Evolutionary conservation across 1,140 invertebrate genomes (phyloP), one percentile per base, ranked within the genome.

Genomic region (Stegodyphus mimosarum): DNA sequence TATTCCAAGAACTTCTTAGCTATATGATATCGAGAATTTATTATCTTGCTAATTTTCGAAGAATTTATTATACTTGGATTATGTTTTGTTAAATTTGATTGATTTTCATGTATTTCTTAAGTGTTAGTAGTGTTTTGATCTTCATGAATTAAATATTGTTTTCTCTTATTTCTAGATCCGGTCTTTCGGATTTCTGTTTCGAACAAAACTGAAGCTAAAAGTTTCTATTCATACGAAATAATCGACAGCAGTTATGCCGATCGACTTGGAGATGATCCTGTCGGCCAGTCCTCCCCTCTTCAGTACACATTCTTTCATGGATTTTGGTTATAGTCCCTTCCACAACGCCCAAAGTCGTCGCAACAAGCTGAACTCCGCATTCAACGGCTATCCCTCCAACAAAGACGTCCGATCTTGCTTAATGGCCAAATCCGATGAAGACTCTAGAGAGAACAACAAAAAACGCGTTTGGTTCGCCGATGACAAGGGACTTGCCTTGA

Each of bases 391-490:
- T 10, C 18, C 53, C 55, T 11, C 52, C 9, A 69, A 52, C n/a
- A 48, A 49, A 33, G 72, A 84, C 13, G n/a, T 84, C 6, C n/a
- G 81, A 49, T 76, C 81, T 7, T 72, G 67, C 49, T 33, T 77
- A 11, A 77, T 72, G 66, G 69, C 75, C 11, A 71, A 71, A 90
- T 7, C 86, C 88, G 60, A 91, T 90, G 77, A 91, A 91, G 6
- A 92, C 91, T 6, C 91, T 5, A 66, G 10, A n/a, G 66, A 75
- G 4, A 51, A 53, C 11, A 60, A 90, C 81, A 96, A 96, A 89
- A 98, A 98, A 90, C 93, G 93, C 86, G 97, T 99, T 1, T 95
- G 97, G 1, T 99, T 99, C 90, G 97, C 97, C 0, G 97, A 99
- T 89, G 96, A 97, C 88, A 94, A 94, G 89, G 97, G 97, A 2